A percentile compares a stretch with the other conserved stretches of the same genome.
These are phyloP conservation scores for Pachyseris speciosa DNA, from an alignment of 64 coral and sea anemone species.

Conservation along the genomic window DNA sequence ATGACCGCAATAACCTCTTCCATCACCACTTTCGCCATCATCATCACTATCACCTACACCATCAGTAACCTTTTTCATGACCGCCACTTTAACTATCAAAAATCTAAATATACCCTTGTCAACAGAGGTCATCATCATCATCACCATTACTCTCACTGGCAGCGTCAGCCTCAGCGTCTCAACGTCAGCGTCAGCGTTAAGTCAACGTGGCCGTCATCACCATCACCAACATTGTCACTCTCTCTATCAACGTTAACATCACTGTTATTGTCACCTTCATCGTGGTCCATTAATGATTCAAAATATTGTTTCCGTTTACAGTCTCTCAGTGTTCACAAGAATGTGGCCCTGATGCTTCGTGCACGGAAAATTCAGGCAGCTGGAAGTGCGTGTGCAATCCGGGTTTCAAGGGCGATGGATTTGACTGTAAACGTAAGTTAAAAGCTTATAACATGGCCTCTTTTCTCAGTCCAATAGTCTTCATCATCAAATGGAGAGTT, in stretches of 20 bases:
- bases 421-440: conserved; percentile 50
- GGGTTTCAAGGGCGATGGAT: conserved; percentile 53
- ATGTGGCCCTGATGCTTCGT: conserved; percentile 13
- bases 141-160: no score
- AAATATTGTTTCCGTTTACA: not conserved
- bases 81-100: no score
- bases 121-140: not conserved
- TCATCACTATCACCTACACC: no score
- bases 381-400: conserved; percentile 35
- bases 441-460: not conserved
- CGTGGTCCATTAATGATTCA: not conserved
- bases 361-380: not conserved
- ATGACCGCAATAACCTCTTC: no score
- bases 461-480: not conserved
- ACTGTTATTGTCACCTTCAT: not conserved
- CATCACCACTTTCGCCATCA: no score
- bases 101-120: no score
- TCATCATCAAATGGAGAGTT: no score
- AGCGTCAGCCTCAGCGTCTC: no score
- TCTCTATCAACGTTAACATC: no score
- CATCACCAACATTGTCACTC: no score
- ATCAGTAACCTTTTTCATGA: no score
- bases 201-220: not conserved
- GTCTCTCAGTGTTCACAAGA: not conserved
- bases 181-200: not conserved